A percentile compares a stretch with the other conserved stretches of the same genome.
phyloP scores from a whole-genome alignment of 92 coral and sea anemone species.

The Porites evermanni region DNA sequence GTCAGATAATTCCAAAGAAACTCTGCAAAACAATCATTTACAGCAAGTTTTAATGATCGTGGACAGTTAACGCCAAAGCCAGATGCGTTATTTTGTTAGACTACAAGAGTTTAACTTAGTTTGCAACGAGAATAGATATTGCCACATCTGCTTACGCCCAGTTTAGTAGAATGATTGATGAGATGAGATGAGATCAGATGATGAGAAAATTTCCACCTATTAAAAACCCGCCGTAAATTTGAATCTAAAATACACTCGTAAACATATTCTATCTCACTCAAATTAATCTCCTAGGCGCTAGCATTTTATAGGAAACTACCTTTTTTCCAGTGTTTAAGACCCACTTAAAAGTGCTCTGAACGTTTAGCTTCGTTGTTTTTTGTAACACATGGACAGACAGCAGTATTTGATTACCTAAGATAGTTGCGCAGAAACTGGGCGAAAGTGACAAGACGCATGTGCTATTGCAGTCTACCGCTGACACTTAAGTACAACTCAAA shows the following conservation, averaged over 20 bases:
- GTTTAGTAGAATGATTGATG: too few relatives aligned
- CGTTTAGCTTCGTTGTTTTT: too few relatives aligned
- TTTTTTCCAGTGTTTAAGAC: too few relatives aligned
- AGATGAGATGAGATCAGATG: too few relatives aligned
- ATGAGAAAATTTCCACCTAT: too few relatives aligned
- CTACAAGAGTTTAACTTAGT: too few relatives aligned
- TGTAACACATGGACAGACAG: too few relatives aligned
- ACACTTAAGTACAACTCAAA: background rate
- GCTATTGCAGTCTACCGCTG: background rate
- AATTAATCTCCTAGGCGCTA: background rate
- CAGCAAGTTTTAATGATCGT: background rate
- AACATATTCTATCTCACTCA: background rate
- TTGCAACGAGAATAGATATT: too few relatives aligned
- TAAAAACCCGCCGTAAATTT: background rate
- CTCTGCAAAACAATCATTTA: slow-evolving; percentile 63
- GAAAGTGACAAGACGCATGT: background rate
- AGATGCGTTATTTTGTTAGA: background rate
- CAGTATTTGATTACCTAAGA: too few relatives aligned
- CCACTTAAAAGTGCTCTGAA: too few relatives aligned
- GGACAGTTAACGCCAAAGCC: background rate
- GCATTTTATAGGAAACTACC: too few relatives aligned
- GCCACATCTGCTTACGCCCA: too few relatives aligned
- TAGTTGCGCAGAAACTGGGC: background rate
- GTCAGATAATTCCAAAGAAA: slow-evolving; percentile 87
- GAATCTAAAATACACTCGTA: background rate